Conservation (phyloP, 1,140 invertebrate species). For the Forficula auricularia region DNA sequence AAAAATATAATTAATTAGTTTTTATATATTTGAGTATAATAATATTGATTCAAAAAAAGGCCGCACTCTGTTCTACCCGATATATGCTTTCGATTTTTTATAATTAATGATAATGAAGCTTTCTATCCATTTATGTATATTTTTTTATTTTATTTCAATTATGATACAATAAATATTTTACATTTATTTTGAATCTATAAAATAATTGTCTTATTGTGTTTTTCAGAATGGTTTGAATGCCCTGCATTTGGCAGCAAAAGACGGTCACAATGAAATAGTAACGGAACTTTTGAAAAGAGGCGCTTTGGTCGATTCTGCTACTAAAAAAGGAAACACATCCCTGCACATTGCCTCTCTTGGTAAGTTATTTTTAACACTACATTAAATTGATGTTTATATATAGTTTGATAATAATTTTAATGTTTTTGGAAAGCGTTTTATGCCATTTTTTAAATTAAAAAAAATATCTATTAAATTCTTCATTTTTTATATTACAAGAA, state of each 20-base stretch:
- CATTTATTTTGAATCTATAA: not conserved
- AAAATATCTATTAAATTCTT: not conserved
- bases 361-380: conserved; percentile 22
- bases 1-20: too few relatives aligned
- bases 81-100: too few relatives aligned
- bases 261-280: conserved; percentile 90
- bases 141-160: too few relatives aligned
- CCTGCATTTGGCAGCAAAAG: conserved; percentile 92
- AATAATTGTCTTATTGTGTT: conserved; percentile 15
- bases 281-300: conserved; percentile 76
- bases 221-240: conserved; percentile 92
- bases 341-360: conserved; percentile 94
- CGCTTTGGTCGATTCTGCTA: conserved; percentile 86
- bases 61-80: too few relatives aligned
- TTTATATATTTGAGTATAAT: too few relatives aligned
- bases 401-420: not conserved
- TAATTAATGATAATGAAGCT: too few relatives aligned
- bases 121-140: too few relatives aligned
- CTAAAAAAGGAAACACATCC: conserved; percentile 99
- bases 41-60: too few relatives aligned
- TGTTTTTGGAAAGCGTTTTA: not conserved
- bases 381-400: not conserved
- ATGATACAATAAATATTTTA: conserved; percentile 6
- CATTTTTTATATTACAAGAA: too few relatives aligned
- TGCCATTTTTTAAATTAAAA: not conserved